These are phyloP conservation scores for Atta texana DNA, from an alignment of 1,140 invertebrate genomes.

Conservation along the genomic window DNA sequence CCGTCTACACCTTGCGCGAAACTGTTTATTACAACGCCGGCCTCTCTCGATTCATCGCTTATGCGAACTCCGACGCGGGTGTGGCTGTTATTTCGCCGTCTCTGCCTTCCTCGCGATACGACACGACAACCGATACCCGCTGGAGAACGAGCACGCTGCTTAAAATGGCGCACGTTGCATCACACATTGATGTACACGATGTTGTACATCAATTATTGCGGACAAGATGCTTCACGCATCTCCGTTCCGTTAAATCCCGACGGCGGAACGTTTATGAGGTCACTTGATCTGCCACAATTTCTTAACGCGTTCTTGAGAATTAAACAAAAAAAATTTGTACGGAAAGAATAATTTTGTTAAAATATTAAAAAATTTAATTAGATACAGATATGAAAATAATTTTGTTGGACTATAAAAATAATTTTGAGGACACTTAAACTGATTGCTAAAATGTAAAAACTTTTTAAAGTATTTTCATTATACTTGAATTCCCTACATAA, in stretches of 20 bases:
- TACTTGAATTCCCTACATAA: no score
- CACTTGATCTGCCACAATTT: background rate
- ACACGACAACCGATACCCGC: slow-evolving; percentile 47
- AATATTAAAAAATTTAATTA: no score
- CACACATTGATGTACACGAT: background rate
- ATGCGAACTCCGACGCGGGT: slow-evolving; percentile 46
- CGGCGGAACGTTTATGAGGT: background rate
- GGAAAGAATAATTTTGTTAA: no score
- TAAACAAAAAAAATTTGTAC: background rate
- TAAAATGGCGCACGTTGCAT: slow-evolving; percentile 50
- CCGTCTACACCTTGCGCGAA: slow-evolving; percentile 43
- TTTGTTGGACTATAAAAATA: no score
- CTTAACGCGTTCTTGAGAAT: background rate
- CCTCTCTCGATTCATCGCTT: slow-evolving; percentile 51
- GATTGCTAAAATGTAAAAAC: no score
- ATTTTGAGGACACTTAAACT: no score
- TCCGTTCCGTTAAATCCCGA: background rate
- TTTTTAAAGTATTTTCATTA: no score
- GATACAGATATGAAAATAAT: no score
- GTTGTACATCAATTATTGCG: slow-evolving; percentile 21
- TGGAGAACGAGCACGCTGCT: slow-evolving; percentile 36
- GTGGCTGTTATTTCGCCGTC: slow-evolving; percentile 29
- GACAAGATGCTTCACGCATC: background rate
- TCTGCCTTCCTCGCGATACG: slow-evolving; percentile 39
- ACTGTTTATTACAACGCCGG: slow-evolving; percentile 44